Evolutionary conservation across 2,797 vertebrate species (phyloP).

Genomic region (Hydrophis major): DNA sequence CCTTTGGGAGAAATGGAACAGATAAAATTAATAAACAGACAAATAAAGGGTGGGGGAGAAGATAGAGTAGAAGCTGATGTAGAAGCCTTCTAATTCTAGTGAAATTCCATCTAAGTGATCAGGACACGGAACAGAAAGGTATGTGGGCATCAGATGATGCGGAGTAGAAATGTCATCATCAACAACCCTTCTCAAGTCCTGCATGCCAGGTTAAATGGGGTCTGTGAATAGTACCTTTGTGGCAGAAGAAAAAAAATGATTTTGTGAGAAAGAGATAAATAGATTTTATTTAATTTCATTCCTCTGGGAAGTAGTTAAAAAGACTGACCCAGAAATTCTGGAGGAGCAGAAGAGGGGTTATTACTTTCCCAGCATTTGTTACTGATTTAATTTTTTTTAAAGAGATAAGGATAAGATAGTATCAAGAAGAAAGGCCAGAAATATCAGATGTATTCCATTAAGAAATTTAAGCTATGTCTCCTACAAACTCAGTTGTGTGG

Average conservation of each 20-base stretch:
- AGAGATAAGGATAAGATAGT: not conserved
- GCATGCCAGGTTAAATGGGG: not conserved
- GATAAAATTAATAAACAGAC: not conserved
- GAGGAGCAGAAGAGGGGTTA: not conserved
- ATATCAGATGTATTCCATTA: not conserved
- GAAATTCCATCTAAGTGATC: not conserved
- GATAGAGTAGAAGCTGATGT: not conserved
- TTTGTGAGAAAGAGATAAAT: not conserved
- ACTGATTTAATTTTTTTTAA: not conserved
- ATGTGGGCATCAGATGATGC: not conserved
- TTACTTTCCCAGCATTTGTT: not conserved
- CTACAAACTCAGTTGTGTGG: not conserved
- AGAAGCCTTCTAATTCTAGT: not conserved
- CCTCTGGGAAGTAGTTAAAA: not conserved
- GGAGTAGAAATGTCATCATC: not conserved
- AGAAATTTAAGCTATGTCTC: not conserved
- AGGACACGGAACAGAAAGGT: not conserved
- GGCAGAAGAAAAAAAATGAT: not conserved
- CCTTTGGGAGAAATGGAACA: not conserved
- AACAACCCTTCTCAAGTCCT: not conserved
- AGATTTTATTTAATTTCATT: not conserved
- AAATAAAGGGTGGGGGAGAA: not conserved
- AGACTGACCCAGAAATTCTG: not conserved
- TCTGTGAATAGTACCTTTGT: not conserved
- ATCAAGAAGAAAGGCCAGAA: not conserved